These are phyloP conservation scores for Strix aluco DNA, from an alignment of 2,113 vertebrate species.

Conservation along the genomic window DNA sequence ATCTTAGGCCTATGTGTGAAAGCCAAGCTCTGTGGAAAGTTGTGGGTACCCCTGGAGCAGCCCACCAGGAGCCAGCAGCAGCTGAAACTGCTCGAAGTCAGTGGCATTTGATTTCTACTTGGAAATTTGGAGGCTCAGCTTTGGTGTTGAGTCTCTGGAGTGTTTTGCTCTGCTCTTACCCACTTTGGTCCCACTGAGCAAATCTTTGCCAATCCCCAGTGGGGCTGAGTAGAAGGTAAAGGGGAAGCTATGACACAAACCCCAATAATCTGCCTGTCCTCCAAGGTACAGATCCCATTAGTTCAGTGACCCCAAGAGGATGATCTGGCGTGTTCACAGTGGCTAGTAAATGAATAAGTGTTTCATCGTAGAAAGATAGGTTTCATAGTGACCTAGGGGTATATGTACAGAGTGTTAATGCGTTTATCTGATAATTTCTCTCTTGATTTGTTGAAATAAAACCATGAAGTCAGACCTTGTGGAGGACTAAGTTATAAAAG, in stretches of 20 bases:
- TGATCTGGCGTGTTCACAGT: not conserved
- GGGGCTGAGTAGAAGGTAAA: not conserved
- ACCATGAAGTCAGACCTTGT: not conserved
- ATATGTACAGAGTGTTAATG: not conserved
- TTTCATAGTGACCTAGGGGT: not conserved
- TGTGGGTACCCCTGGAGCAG: not conserved
- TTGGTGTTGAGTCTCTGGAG: not conserved
- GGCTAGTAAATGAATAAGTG: not conserved
- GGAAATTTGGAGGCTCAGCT: not conserved
- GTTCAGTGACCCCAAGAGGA: not conserved
- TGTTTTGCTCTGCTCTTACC: not conserved
- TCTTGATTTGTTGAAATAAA: not conserved
- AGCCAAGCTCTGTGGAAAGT: not conserved
- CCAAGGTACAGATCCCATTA: rapidly evolving
- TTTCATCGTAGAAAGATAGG: not conserved
- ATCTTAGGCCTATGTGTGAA: not conserved
- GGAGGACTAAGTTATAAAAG: constrained; percentile 25
- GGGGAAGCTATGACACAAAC: not conserved
- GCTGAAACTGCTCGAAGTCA: not conserved
- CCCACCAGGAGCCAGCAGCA: not conserved
- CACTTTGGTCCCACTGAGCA: not conserved
- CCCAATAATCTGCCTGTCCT: not conserved
- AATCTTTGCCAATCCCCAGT: not conserved
- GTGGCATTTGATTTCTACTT: not conserved
- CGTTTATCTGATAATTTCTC: not conserved